Conservation (phyloP, 2,888 invertebrate genomes). For the Vesta saturnalis region DNA sequence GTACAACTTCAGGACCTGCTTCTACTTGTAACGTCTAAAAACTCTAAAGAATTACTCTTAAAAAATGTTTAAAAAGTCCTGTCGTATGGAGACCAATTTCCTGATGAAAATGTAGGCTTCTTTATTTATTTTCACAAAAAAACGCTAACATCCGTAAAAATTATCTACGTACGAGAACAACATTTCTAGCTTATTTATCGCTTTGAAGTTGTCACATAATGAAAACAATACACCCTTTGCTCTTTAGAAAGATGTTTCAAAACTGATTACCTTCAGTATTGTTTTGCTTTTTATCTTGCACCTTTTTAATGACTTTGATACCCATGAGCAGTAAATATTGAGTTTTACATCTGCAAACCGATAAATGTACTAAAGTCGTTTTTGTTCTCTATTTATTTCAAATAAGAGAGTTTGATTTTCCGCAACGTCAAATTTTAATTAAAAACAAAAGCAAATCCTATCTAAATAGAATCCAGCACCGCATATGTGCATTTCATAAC, state of each 20-base stretch:
- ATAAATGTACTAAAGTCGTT: not conserved
- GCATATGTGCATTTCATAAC: conserved; percentile 19
- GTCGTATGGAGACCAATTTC: not conserved
- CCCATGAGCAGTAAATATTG: not conserved
- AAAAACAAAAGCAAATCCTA: conserved; percentile 8
- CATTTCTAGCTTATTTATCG: not conserved
- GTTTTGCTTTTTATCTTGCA: not conserved
- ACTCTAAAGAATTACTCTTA: too few species aligned
- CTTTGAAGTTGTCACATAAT: not conserved
- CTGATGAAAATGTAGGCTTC: not conserved
- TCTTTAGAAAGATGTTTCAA: not conserved
- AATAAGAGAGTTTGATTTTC: too few species aligned
- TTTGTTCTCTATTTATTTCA: too few species aligned
- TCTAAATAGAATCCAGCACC: not conserved
- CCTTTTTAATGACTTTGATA: not conserved
- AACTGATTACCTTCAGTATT: not conserved
- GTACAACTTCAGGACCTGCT: too few species aligned
- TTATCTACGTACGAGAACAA: not conserved
- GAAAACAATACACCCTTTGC: not conserved
- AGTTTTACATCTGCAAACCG: not conserved
- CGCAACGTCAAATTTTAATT: not conserved
- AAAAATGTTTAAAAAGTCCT: too few species aligned
- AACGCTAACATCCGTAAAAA: not conserved
- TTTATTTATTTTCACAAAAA: not conserved
- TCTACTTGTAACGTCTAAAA: too few species aligned